Evolutionary conservation across 2,113 vertebrate species (phyloP).

Genomic region (Galeopterus variegatus): DNA sequence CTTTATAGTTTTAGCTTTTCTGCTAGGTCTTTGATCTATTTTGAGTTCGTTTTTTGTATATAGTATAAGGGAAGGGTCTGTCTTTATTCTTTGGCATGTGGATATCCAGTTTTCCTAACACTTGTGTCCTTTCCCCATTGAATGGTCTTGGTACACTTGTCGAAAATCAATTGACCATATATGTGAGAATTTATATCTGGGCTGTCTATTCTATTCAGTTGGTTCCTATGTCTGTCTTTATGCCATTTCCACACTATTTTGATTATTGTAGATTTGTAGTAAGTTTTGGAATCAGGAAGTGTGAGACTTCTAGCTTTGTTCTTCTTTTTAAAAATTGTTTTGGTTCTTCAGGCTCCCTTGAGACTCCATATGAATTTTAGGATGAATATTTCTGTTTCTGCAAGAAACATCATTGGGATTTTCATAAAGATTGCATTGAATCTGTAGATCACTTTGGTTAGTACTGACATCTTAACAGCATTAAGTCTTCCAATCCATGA

Average conservation of each 20-base stretch:
- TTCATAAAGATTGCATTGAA: not conserved
- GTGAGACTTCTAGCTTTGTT: not conserved
- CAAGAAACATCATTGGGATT: not conserved
- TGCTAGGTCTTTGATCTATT: too few relatives aligned
- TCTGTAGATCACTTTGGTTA: not conserved
- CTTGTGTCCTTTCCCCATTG: too few relatives aligned
- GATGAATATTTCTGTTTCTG: not conserved
- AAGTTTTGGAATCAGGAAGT: not conserved
- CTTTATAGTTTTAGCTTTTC: too few relatives aligned
- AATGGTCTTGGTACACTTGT: too few relatives aligned
- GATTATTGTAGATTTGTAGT: not conserved
- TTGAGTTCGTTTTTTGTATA: too few relatives aligned
- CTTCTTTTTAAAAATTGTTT: not conserved
- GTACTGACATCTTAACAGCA: not conserved
- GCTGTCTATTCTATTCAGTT: too few relatives aligned
- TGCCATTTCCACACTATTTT: not conserved
- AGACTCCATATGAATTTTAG: not conserved
- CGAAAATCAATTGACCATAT: too few relatives aligned
- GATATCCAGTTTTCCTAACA: too few relatives aligned
- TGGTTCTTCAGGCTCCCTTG: not conserved
- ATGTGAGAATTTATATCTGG: too few relatives aligned
- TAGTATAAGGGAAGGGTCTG: too few relatives aligned
- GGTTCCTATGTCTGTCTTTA: not conserved
- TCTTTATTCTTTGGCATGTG: too few relatives aligned
- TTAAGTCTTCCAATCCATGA: not conserved